phyloP scores from a whole-genome alignment of 2,113 vertebrate species.

The Colaptes auratus region DNA sequence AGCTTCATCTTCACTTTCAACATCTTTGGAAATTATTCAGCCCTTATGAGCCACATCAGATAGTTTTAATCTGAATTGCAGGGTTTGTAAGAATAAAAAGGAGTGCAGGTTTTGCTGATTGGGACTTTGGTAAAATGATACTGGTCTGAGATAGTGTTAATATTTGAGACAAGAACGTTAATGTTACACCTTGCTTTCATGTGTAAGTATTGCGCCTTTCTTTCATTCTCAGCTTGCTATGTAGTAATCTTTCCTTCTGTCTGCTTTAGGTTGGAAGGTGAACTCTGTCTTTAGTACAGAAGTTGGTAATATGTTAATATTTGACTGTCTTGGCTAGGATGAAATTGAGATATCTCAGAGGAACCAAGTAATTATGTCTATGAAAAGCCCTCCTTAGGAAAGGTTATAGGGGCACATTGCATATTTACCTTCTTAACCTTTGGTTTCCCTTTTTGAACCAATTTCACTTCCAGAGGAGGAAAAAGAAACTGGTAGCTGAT shows the following conservation, averaged over 20 bases:
- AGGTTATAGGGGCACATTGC: not conserved
- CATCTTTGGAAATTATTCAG: not conserved
- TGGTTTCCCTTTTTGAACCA: not conserved
- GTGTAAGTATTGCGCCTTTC: accelerated
- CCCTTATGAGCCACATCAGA: not conserved
- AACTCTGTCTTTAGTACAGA: not conserved
- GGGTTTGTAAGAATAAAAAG: not conserved
- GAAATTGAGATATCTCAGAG: not conserved
- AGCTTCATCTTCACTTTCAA: accelerated
- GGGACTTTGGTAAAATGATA: not conserved
- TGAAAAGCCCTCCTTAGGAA: not conserved
- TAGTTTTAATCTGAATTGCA: not conserved
- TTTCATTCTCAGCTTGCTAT: not conserved
- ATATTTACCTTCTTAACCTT: not conserved
- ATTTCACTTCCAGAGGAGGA: not conserved
- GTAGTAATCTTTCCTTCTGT: not conserved
- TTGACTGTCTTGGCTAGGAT: not conserved
- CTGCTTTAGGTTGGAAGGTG: not conserved
- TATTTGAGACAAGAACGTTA: accelerated
- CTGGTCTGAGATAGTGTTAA: not conserved
- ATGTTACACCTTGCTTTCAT: not conserved
- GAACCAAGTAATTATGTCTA: not conserved
- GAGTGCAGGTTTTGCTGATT: not conserved
- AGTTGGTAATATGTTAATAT: not conserved
- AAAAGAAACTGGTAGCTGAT: not conserved